phyloP scores from a whole-genome alignment of 2,797 vertebrate species.

The Hippopotamyrus pictus region DNA sequence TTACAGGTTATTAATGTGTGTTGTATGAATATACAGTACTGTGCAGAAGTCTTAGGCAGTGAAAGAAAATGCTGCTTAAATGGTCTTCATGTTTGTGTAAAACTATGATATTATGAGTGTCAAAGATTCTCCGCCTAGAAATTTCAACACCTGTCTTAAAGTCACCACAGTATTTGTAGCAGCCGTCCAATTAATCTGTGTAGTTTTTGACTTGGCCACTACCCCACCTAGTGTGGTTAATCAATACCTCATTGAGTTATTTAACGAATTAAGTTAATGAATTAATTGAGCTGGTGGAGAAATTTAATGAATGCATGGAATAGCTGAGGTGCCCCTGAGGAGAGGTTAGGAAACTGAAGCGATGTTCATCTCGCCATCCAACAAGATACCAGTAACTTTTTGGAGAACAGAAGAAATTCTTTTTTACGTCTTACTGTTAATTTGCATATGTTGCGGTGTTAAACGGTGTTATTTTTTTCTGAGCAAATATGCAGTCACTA shows the following conservation, averaged over 20 bases:
- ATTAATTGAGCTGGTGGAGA: not conserved
- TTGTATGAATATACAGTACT: not conserved
- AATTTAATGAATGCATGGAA: not conserved
- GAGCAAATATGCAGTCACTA: not conserved
- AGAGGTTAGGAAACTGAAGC: not conserved
- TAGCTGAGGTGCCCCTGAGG: not conserved
- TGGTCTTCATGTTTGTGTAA: not conserved
- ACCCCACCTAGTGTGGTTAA: not conserved
- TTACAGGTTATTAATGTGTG: not conserved
- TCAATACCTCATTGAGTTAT: not conserved
- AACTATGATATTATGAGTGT: not conserved
- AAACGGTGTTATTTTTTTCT: not conserved
- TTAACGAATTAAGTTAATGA: not conserved
- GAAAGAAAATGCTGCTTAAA: not conserved
- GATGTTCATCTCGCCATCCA: not conserved
- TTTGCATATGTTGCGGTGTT: not conserved
- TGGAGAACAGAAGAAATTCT: not conserved
- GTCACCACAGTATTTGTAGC: not conserved
- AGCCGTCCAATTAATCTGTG: not conserved
- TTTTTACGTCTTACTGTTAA: not conserved
- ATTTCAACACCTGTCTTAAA: not conserved
- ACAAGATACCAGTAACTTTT: not conserved
- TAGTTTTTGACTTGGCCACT: not conserved
- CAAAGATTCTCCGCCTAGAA: not conserved
- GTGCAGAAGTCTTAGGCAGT: not conserved